Percentiles rank a stretch among this genome's conserved stretches.
Conservation (phyloP, 2,888 invertebrate genomes). For the Drosophila helvetica region DNA sequence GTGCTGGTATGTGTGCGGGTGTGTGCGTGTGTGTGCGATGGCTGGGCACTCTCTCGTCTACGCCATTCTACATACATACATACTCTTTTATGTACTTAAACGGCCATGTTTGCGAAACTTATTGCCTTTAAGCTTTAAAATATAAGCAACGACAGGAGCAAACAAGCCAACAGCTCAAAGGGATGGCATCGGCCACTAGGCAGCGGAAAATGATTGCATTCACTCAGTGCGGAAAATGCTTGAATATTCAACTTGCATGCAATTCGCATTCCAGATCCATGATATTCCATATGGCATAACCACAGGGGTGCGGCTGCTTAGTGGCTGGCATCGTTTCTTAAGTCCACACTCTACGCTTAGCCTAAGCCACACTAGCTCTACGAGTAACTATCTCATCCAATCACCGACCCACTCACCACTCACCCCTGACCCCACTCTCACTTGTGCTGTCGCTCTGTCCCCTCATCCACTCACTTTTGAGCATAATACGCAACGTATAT, state of each 20-base stretch:
- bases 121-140: conserved; percentile 65
- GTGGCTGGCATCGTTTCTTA: conserved; percentile 6
- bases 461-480: conserved; percentile 51
- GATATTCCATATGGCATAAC: too few species aligned
- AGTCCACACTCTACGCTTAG: conserved; percentile 30
- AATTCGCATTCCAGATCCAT: too few species aligned
- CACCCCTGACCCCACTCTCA: conserved; percentile 12
- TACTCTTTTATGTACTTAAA: conserved; percentile 50
- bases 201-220: conserved; percentile 1
- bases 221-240: neutral
- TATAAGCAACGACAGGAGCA: conserved; percentile 39
- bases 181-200: conserved; percentile 22
- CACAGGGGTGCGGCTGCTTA: neutral
- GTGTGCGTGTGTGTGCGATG: conserved; percentile 6
- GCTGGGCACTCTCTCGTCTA: conserved; percentile 39
- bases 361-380: conserved; percentile 26
- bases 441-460: conserved; percentile 30
- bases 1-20: conserved; percentile 26
- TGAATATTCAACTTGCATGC: neutral
- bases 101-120: conserved; percentile 55
- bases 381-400: conserved; percentile 16
- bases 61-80: conserved; percentile 20
- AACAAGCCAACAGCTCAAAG: conserved; percentile 33
- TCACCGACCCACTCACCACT: conserved; percentile 39
- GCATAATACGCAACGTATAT: conserved; percentile 83